Percentiles rank a stretch among this genome's conserved stretches.
Evolutionary conservation across 2,888 invertebrate species (phyloP).

Genomic region (Physocephala rufipes): DNA sequence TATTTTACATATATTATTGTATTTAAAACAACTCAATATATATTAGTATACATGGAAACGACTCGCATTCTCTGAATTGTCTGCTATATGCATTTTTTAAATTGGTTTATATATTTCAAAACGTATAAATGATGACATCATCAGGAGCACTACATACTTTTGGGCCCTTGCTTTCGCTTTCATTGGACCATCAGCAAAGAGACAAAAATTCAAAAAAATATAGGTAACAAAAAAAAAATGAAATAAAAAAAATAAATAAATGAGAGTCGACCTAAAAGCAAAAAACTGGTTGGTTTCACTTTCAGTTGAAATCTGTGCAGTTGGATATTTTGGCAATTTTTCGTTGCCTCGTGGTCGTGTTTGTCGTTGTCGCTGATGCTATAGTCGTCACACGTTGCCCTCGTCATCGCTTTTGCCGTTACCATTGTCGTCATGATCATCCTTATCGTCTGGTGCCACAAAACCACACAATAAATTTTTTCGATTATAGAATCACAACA

Average conservation of each 20-base stretch:
- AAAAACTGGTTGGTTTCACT: slow-evolving; percentile 59
- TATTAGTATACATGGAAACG: no score
- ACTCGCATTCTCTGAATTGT: background rate
- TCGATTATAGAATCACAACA: background rate
- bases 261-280: slow-evolving; percentile 12
- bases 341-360: background rate
- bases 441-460: background rate
- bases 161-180: background rate
- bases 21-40: no score
- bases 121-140: slow-evolving; percentile 15
- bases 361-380: no score
- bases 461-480: no score
- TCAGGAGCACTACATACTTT: background rate
- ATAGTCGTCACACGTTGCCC: background rate
- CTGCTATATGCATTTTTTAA: background rate
- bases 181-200: background rate
- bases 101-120: background rate
- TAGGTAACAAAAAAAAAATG: background rate
- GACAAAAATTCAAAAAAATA: no score
- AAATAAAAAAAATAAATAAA: slow-evolving; percentile 15
- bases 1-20: no score
- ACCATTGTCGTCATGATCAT: background rate
- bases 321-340: background rate
- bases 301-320: slow-evolving; percentile 41
- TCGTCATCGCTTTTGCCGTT: background rate